phyloP scores from a whole-genome alignment of 2,113 vertebrate genomes.

The Gavialis gangeticus region DNA sequence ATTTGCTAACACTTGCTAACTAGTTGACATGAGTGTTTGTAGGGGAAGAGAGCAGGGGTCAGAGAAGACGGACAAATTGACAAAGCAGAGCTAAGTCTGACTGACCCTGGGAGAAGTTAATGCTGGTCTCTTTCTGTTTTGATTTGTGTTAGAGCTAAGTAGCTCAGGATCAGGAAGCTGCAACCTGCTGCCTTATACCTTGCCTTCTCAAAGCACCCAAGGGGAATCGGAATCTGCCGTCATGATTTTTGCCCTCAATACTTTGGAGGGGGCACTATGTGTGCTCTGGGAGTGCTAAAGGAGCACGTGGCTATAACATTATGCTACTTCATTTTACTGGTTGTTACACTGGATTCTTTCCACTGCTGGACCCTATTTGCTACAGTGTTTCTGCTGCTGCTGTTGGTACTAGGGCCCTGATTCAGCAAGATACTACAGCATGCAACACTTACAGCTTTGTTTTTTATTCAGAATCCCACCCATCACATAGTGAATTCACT shows the following conservation, averaged over 20 bases:
- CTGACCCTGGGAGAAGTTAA: too few species aligned
- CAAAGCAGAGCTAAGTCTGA: neutral
- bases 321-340: too few species aligned
- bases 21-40: neutral
- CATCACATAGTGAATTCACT: too few species aligned
- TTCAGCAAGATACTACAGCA: neutral
- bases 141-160: neutral
- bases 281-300: too few species aligned
- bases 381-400: neutral
- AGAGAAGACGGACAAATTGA: neutral
- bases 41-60: neutral
- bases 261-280: neutral
- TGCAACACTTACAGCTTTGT: too few species aligned
- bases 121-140: too few species aligned
- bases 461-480: too few species aligned
- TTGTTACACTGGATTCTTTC: too few species aligned
- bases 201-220: neutral
- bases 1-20: neutral
- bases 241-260: neutral
- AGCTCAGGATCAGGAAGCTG: neutral
- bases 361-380: too few species aligned
- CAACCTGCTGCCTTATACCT: neutral
- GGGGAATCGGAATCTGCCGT: neutral
- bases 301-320: too few species aligned
- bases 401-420: neutral